These are phyloP conservation scores for Dreissena polymorpha DNA, from an alignment of 1,140 invertebrate species.

Conservation along the genomic window DNA sequence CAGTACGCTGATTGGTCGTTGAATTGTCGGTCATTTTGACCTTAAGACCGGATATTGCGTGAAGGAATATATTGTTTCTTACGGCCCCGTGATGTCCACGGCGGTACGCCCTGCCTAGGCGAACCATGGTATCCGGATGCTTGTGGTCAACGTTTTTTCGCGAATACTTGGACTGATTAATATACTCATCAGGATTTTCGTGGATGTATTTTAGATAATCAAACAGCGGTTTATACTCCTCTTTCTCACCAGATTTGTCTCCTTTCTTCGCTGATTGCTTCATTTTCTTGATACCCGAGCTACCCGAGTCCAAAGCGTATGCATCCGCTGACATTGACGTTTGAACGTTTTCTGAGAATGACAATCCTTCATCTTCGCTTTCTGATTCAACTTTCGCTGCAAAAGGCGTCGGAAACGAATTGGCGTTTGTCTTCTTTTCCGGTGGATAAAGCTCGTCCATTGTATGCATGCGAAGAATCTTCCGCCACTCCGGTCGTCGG, in stretches of 20 bases:
- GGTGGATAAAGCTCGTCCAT: constrained; percentile 35
- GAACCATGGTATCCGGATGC: constrained; percentile 54
- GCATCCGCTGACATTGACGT: constrained; percentile 6
- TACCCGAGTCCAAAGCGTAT: not conserved
- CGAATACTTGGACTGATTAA: constrained; percentile 49
- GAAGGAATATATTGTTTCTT: constrained; percentile 22
- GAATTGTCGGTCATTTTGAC: constrained; percentile 39
- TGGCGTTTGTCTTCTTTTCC: constrained; percentile 28
- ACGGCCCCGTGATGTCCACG: constrained; percentile 55
- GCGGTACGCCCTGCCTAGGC: constrained; percentile 60
- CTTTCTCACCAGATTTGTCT: constrained; percentile 20
- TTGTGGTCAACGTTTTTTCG: constrained; percentile 30
- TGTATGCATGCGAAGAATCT: constrained; percentile 35
- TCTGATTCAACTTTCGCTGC: constrained; percentile 11
- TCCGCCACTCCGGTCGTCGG: constrained; percentile 34
- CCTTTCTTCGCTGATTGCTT: not conserved
- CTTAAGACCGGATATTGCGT: constrained; percentile 37
- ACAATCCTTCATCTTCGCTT: constrained; percentile 18
- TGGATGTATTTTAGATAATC: constrained; percentile 69
- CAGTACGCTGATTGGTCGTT: constrained; percentile 28
- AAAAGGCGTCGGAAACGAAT: not conserved
- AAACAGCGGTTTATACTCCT: constrained; percentile 64
- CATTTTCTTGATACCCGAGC: not conserved
- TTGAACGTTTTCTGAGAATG: constrained; percentile 5
- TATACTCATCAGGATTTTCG: constrained; percentile 69